Base-by-base conservation (phyloP, 1,140 invertebrate genomes). In the Aphidius gifuensis region DNA sequence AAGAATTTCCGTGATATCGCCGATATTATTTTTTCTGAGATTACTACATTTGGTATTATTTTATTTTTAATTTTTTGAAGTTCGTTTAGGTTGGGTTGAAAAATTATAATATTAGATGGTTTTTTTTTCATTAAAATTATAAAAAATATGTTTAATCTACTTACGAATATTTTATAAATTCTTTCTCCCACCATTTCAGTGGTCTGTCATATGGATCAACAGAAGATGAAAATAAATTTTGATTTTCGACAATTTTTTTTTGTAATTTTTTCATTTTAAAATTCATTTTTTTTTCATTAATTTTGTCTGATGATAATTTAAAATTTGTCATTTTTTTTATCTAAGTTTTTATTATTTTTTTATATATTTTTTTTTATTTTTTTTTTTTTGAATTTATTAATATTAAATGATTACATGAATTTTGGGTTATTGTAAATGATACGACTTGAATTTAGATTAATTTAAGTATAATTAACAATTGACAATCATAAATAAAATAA, bases 111-210 rank as follows among this genome's bases (percentile, higher is more conserved):
- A 16, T 16, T 16, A 1, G 16, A 16, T 16, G 16, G 16, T 8
- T 39, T 21, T 56, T 6, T 6, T 40, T 54, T 8, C 6, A 39
- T 58, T 44, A 44, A 44, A 44, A 44, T 44, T 38, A 32, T 4
- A 2, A 51, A 51, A 6, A 23, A 51, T 42, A 53, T 5, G 32
- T 39, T 43, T 43, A 21, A 16, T 16, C 16, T n/a, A 73, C 74
- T 71, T 65, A 75, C 74, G 74, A 71, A 62, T 75, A 75, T 74
- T 72, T 74, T 6, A 74, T 64, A 7, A 67, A 70, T 7, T 69
- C 56, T 7, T 39, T 46, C 51, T 75, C 72, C 74, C 74, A 75
- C 74, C 74, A 75, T 23, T 50, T 60, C 5, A 74, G 46, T 6
- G 61, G 64, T 43, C 58, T 48, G 2, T 71, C 69, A 38, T 70